phyloP scores from a whole-genome alignment of 1,140 invertebrate species.

The Ylistrum balloti region DNA sequence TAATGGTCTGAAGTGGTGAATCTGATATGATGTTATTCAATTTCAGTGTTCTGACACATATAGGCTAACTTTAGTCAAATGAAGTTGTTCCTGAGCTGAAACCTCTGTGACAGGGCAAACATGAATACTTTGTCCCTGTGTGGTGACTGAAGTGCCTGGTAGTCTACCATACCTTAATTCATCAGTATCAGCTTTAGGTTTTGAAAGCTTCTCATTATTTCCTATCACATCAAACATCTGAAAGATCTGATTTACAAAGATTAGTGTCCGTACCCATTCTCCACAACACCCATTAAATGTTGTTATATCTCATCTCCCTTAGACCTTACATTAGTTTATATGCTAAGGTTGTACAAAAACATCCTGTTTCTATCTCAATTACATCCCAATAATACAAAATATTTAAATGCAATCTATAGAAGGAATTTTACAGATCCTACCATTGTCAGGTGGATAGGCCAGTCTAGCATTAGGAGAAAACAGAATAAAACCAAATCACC shows the following conservation, averaged over 20 bases:
- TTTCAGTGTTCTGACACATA: not conserved
- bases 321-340: no score
- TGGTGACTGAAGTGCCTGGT: not conserved
- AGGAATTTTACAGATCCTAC: no score
- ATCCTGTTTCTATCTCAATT: no score
- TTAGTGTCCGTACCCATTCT: not conserved
- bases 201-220: not conserved
- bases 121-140: not conserved
- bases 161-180: not conserved
- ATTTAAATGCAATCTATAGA: no score
- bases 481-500: no score
- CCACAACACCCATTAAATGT: no score
- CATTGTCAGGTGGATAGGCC: no score
- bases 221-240: conserved; percentile 23
- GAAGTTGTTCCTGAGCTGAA: not conserved
- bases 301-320: no score
- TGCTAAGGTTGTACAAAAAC: no score
- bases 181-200: not conserved
- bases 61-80: not conserved
- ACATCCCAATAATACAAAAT: no score
- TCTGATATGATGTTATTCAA: not conserved
- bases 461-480: no score
- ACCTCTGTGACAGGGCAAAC: not conserved
- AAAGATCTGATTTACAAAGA: not conserved
- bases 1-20: not conserved